Evolutionary conservation across 1,140 invertebrate genomes (phyloP).

Genomic region (Drosophila miranda): DNA sequence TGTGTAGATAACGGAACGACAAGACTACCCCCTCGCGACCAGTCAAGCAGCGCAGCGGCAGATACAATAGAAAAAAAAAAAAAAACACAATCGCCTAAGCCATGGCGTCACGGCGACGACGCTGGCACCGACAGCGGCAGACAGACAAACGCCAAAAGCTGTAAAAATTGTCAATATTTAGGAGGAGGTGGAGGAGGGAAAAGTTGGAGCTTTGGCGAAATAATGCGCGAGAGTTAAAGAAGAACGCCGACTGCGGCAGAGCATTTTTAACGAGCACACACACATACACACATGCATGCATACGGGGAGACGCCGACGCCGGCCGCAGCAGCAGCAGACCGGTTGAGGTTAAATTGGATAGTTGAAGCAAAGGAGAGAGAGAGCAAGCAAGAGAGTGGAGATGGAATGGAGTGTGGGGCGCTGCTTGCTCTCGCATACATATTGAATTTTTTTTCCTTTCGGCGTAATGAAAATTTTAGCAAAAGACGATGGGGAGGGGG

Average conservation of each 20-base stretch:
- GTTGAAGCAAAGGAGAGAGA: constrained; percentile 45
- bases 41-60: constrained; percentile 61
- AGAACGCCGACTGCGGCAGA: constrained; percentile 50
- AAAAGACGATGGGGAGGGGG: neutral
- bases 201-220: constrained; percentile 68
- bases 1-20: constrained; percentile 68
- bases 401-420: constrained; percentile 29
- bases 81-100: constrained; percentile 68
- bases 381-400: constrained; percentile 33
- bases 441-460: constrained; percentile 69
- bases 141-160: constrained; percentile 58
- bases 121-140: constrained; percentile 46
- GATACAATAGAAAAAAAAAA: constrained; percentile 42
- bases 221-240: constrained; percentile 75
- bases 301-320: constrained; percentile 56
- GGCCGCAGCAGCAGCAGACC: constrained; percentile 68
- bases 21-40: constrained; percentile 56
- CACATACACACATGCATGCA: constrained; percentile 51
- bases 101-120: constrained; percentile 69
- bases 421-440: constrained; percentile 64
- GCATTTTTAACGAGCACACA: constrained; percentile 67
- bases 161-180: constrained; percentile 80
- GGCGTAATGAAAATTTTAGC: constrained; percentile 76
- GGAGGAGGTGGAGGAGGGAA: constrained; percentile 55
- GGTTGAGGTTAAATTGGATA: constrained; percentile 80